These are phyloP conservation scores for Autographa gamma DNA, from an alignment of 2,888 invertebrate species.

Conservation along the genomic window DNA sequence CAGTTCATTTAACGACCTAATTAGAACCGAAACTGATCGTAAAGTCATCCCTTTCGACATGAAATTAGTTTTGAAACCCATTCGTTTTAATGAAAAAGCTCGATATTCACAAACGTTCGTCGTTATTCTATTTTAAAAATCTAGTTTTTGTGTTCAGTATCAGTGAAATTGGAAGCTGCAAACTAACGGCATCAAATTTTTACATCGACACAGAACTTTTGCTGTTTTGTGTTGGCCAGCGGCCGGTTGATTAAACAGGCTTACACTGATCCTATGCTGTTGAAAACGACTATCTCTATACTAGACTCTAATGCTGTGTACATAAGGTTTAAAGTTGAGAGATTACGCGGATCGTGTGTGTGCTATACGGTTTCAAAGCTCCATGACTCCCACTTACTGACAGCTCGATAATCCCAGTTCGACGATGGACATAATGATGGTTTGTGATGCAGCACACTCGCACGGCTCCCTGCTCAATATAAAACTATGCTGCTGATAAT, in stretches of 20 bases:
- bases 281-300: constrained; percentile 1
- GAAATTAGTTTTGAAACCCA: not conserved
- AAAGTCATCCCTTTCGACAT: not conserved
- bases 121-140: constrained; percentile 8
- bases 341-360: constrained; percentile 15
- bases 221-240: constrained; percentile 49
- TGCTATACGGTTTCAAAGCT: constrained; percentile 51
- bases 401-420: constrained; percentile 58
- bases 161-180: constrained; percentile 30
- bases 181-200: constrained; percentile 41
- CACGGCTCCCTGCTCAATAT: constrained; percentile 10
- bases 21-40: constrained; percentile 48
- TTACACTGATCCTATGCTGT: constrained; percentile 40
- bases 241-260: constrained; percentile 56
- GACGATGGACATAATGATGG: constrained; percentile 49
- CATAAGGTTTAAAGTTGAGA: constrained; percentile 14
- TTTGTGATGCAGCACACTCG: constrained; percentile 35
- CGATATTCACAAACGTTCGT: constrained; percentile 1
- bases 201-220: constrained; percentile 50
- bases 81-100: not conserved
- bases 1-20: constrained; percentile 61
- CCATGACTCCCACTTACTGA: constrained; percentile 64
- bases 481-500: constrained; percentile 17
- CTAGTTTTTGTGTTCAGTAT: constrained; percentile 9
- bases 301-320: constrained; percentile 17